Base-by-base conservation (phyloP, 2,797 vertebrate species). In the Danionella dracula region DNA sequence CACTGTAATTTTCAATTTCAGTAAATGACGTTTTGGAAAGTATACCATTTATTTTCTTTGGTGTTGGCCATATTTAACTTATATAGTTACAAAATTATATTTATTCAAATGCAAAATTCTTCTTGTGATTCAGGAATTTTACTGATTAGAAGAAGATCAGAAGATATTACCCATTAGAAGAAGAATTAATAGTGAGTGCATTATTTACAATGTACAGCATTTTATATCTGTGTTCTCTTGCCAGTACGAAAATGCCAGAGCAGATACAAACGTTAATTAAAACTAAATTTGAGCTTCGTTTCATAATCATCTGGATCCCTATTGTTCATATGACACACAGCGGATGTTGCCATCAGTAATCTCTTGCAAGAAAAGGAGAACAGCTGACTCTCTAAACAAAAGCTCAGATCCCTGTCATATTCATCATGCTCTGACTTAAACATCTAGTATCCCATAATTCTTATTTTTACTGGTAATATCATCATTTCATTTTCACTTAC, bases 221-320 rank as follows among this genome's bases (percentile, higher is more conserved):
- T 35, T 16, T 16, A 55, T 27, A 60, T 57, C 12, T 41, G 15
- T 58, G 44, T 58, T 37, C 35, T 66, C 23, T 27, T 58, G 34
- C 64, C 44, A 40, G 31, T 49, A 58, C 31, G 35, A 57, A 21
- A 58, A 58, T 4, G 35, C 42, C 51, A 56, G 20, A 40, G 41
- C 62, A 37, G 62, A 66, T 35, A 57, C 68, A 77, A 78, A 75
- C 75, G 75, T 79, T 80, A 82, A 84, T 81, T 77, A 74, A 77
- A 66, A 67, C 32, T 74, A 8, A 71, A 73, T 49, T 40, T 15
- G 15, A 66, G 34, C 16, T 16, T 62, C 67, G 31, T 74, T 60
- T 37, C 20, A 59, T 62, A 75, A 71, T 78, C 68, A 61, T 29
- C 79, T 87, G 87, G n/a, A 88, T 88, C 83, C 83, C 46, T 29